Evolutionary conservation across 2,113 vertebrate species (phyloP).

Genomic region (Eudyptes chrysolophus): DNA sequence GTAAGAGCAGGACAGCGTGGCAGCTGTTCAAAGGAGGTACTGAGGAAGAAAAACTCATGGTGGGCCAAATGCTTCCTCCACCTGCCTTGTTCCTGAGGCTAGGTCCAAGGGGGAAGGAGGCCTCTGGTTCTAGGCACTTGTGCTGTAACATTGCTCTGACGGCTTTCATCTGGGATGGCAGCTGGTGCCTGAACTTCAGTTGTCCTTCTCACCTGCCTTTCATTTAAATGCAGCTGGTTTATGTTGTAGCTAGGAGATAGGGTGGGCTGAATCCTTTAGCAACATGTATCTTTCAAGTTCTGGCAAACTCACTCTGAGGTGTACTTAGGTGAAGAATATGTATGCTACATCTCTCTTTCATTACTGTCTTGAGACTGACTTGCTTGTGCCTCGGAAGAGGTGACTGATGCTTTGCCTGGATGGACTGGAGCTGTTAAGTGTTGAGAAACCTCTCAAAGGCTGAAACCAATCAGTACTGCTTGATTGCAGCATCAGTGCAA

Average conservation of each 20-base stretch:
- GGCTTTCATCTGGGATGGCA: background rate
- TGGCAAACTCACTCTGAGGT: background rate
- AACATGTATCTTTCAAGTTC: background rate
- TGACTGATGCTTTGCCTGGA: background rate
- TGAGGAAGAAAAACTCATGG: background rate
- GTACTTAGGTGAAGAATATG: background rate
- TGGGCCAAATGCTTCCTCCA: background rate
- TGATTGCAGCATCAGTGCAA: background rate
- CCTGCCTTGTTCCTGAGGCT: background rate
- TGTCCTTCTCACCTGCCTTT: background rate
- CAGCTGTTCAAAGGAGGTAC: background rate
- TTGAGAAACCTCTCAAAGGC: background rate
- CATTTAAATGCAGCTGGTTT: background rate
- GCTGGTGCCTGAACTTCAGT: background rate
- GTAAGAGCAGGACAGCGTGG: background rate
- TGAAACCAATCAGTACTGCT: background rate
- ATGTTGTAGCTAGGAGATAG: background rate
- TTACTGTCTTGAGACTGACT: background rate
- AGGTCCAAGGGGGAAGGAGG: background rate
- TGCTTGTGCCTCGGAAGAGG: background rate
- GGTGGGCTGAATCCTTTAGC: background rate
- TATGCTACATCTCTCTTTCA: rapidly evolving
- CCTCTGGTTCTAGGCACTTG: background rate
- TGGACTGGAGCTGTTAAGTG: background rate
- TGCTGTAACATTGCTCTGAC: rapidly evolving